These are phyloP conservation scores for Cygnus olor DNA, from an alignment of 2,797 vertebrate species.

Conservation along the genomic window DNA sequence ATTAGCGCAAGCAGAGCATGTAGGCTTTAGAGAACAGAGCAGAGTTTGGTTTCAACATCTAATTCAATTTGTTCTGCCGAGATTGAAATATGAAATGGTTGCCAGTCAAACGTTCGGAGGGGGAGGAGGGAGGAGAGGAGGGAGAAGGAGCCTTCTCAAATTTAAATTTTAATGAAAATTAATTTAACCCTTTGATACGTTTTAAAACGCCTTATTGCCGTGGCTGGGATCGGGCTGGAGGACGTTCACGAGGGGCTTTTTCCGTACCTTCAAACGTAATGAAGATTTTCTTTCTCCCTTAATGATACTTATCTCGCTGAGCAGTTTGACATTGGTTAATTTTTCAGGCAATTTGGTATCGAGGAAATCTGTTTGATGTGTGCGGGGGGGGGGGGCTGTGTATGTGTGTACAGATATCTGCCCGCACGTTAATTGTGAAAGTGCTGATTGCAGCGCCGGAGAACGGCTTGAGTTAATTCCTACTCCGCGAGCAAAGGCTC, in stretches of 20 bases:
- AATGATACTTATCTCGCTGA: slow-evolving; percentile 50
- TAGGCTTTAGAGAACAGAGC: slow-evolving; percentile 80
- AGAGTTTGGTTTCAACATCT: slow-evolving; percentile 80
- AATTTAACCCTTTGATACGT: slow-evolving; percentile 78
- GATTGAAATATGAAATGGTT: slow-evolving; percentile 85
- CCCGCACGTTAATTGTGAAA: slow-evolving; percentile 24
- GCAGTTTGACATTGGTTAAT: slow-evolving; percentile 36
- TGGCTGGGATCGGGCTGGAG: neutral
- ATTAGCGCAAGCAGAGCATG: slow-evolving; percentile 74
- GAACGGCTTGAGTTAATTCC: slow-evolving; percentile 49
- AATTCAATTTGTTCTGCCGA: slow-evolving; percentile 86
- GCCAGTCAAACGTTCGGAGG: slow-evolving; percentile 81
- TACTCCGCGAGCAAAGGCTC: neutral
- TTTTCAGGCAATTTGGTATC: slow-evolving; percentile 63
- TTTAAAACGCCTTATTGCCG: slow-evolving; percentile 24
- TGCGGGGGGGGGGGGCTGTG: neutral
- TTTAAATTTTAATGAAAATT: slow-evolving; percentile 81
- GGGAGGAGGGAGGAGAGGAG: slow-evolving; percentile 38
- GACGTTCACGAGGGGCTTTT: neutral
- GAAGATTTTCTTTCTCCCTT: slow-evolving; percentile 42
- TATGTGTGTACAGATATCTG: slow-evolving; percentile 24
- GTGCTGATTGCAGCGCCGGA: slow-evolving; percentile 42
- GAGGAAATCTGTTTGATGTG: slow-evolving; percentile 51
- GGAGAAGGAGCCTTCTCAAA: slow-evolving; percentile 70
- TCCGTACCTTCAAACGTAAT: slow-evolving; percentile 5